Evolutionary conservation across 2,888 invertebrate genomes (phyloP).

Genomic region (Philonicus albiceps): DNA sequence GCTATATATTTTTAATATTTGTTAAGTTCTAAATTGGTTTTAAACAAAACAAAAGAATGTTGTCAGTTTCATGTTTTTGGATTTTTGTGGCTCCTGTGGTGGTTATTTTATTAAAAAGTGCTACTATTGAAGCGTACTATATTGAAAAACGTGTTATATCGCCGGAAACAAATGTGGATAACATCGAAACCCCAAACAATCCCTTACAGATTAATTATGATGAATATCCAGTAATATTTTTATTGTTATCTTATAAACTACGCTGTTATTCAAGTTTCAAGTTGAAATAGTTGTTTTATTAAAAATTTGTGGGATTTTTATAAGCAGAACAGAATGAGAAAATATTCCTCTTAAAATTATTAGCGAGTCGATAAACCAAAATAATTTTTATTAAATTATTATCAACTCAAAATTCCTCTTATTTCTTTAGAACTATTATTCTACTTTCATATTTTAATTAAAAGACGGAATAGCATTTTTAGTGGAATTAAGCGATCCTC

Average conservation of each 20-base stretch:
- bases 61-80: not conserved
- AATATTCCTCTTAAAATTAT: too few relatives aligned
- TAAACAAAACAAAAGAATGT: not conserved
- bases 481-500: too few relatives aligned
- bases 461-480: too few relatives aligned
- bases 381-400: too few relatives aligned
- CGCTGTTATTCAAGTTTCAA: not conserved
- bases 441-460: too few relatives aligned
- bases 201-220: slow-evolving; percentile 56
- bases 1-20: not conserved
- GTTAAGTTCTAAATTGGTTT: not conserved
- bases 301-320: too few relatives aligned
- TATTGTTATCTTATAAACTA: not conserved
- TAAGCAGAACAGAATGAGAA: too few relatives aligned
- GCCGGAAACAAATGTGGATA: slow-evolving; percentile 43
- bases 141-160: slow-evolving; percentile 38
- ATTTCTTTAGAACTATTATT: too few relatives aligned
- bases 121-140: slow-evolving; percentile 9
- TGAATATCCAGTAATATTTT: slow-evolving; percentile 59
- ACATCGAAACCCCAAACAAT: slow-evolving; percentile 31
- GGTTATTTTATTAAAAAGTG: not conserved
- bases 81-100: not conserved
- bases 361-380: too few relatives aligned
- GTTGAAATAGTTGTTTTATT: not conserved
- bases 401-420: too few relatives aligned